A percentile compares a stretch with the other conserved stretches of the same genome.
Evolutionary conservation across 2,113 vertebrate genomes (phyloP).

Genomic region (Cephalopholis sonnerati): DNA sequence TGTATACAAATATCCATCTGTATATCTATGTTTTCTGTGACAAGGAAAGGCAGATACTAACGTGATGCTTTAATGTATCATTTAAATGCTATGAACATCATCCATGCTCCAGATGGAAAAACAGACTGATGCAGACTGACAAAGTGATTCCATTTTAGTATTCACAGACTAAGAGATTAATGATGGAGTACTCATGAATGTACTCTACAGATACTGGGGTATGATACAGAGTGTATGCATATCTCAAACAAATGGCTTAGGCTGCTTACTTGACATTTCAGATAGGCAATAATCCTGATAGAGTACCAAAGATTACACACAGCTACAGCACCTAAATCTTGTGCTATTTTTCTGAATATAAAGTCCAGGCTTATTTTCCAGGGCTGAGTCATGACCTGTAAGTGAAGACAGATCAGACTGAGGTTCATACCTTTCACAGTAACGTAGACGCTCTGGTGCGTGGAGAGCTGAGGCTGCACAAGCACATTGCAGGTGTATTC

Average conservation of each 20-base stretch:
- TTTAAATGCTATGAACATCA: slow-evolving; percentile 17
- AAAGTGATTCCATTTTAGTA: slow-evolving; percentile 7
- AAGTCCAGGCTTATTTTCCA: not conserved
- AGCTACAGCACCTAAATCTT: not conserved
- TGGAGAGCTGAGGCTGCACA: slow-evolving; percentile 95
- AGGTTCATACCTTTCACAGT: slow-evolving; percentile 94
- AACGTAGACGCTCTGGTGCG: slow-evolving; percentile 96
- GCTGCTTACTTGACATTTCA: slow-evolving; percentile 10
- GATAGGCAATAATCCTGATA: slow-evolving; percentile 4
- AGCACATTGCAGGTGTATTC: slow-evolving; percentile 97
- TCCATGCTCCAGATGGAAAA: not conserved
- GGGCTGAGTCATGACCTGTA: not conserved
- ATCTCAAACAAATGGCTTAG: slow-evolving; percentile 18
- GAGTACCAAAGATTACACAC: not conserved
- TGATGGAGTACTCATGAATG: not conserved
- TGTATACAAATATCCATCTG: slow-evolving; percentile 27
- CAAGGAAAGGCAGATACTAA: slow-evolving; percentile 20
- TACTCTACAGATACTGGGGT: slow-evolving; percentile 8
- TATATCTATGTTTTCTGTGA: slow-evolving; percentile 45
- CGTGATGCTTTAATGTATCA: slow-evolving; percentile 28
- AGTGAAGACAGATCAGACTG: not conserved
- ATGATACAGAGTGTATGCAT: too few relatives aligned
- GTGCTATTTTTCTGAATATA: not conserved
- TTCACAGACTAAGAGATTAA: slow-evolving; percentile 28
- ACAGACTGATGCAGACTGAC: slow-evolving; percentile 29